phyloP scores from a whole-genome alignment of 2,797 vertebrate genomes.

The Coluber constrictor region DNA sequence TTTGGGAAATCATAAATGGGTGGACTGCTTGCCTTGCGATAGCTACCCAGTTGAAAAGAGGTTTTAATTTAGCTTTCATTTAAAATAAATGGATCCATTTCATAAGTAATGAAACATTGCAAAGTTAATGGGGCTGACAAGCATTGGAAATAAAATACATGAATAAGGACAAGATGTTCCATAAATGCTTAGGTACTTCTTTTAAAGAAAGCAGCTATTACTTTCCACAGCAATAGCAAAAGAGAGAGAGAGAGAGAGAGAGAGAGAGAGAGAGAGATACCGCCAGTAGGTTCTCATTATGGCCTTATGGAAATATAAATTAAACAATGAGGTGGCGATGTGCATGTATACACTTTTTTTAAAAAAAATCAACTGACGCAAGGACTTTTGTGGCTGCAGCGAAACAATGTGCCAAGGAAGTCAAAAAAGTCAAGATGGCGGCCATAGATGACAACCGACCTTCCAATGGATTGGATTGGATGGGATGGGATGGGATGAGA shows the following conservation, averaged over 20 bases:
- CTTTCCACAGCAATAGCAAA: background rate
- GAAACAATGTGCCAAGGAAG: background rate
- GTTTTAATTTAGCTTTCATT: background rate
- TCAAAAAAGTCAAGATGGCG: background rate
- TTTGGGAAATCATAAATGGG: background rate
- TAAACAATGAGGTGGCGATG: background rate
- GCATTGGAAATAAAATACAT: background rate
- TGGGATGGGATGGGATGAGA: background rate
- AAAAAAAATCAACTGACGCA: background rate
- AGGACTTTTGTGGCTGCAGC: background rate
- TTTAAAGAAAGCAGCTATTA: background rate
- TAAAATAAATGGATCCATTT: background rate
- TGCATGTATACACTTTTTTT: background rate
- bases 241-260: too few species aligned
- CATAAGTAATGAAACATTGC: background rate
- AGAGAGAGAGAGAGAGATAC: too few species aligned
- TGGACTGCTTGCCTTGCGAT: background rate
- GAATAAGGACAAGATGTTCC: background rate
- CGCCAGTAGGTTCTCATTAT: background rate
- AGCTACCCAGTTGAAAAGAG: background rate
- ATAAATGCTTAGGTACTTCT: background rate
- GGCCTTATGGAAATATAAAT: background rate
- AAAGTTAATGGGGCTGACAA: background rate
- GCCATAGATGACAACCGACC: background rate
- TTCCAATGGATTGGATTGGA: background rate